Evolutionary conservation across 2,113 vertebrate genomes (phyloP), one percentile per base, ranked within the genome.

Genomic region (Gallinago media): DNA sequence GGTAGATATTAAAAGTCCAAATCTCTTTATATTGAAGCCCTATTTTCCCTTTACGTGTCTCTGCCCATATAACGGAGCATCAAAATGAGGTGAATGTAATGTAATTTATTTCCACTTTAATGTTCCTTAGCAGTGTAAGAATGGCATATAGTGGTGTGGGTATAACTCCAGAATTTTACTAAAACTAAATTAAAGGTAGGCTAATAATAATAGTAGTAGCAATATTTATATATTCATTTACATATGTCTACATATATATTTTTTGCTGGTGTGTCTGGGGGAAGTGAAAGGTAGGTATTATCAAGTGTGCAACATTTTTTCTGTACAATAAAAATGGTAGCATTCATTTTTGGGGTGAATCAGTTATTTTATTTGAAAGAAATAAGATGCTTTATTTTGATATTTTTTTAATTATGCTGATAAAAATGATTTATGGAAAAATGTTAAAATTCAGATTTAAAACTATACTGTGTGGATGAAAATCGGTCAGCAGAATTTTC

Each of bases 1-100:
- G 70, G 20, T 49, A 87, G 84, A 88, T 94, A 92, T 94, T 93
- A 88, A 93, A 93, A 91, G 62, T 85, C 49, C 47, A 87, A 44
- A 78, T 47, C 29, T 96, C 61, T 78, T 92, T 55, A 68, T 82
- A 87, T 19, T 74, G 80, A 89, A 89, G 29, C 5, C 5, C 9
- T 94, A 34, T 78, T 94, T 91, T 94, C 47, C 26, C 8, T 91
- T 67, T 86, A 67, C 2, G 0, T 80, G 38, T 34, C 54, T 92
- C 47, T 92, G 47, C 29, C 32, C 44, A 40, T 71, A 55, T n/a
- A 94, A 47, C 0, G 0, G 11, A 78, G 27, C 40, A 68, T 56
- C 84, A 75, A 44, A 95, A 82, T 44, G 65, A 91, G 6, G n/a
- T 72, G 79, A 94, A 92, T 47, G 34, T 59, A 80, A 58, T 38